Evolutionary conservation across 2,797 vertebrate genomes (phyloP).

Genomic region (Vultur gryphus): DNA sequence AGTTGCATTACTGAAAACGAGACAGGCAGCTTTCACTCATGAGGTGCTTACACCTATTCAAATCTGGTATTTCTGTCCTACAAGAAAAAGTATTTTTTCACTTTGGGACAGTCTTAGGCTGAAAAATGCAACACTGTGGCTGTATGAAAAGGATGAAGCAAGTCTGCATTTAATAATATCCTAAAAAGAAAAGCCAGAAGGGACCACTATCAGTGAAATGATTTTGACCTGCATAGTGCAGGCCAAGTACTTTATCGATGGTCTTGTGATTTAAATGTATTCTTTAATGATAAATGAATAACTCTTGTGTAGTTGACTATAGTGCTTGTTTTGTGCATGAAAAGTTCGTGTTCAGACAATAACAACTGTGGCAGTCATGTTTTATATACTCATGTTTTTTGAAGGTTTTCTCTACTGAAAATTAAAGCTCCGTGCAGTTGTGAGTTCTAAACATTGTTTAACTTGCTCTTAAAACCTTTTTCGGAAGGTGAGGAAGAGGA

Average conservation of each 20-base stretch:
- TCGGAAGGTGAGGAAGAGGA: neutral
- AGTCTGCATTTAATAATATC: neutral
- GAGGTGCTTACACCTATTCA: neutral
- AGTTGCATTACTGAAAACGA: neutral
- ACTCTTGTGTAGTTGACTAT: neutral
- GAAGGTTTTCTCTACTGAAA: neutral
- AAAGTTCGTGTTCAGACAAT: neutral
- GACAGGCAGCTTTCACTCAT: neutral
- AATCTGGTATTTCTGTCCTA: neutral
- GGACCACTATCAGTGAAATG: neutral
- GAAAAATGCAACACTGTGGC: neutral
- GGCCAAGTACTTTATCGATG: neutral
- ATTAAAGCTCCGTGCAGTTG: neutral
- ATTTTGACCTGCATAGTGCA: neutral
- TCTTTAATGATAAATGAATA: neutral
- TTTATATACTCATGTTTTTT: neutral
- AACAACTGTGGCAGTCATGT: rapidly evolving
- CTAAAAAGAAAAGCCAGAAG: neutral
- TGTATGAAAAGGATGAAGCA: neutral
- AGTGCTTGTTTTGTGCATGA: neutral
- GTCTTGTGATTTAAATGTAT: neutral
- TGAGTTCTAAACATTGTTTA: neutral
- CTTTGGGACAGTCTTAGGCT: neutral
- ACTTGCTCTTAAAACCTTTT: neutral
- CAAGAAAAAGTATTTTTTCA: neutral